Evolutionary conservation across 2,888 invertebrate genomes (phyloP), one percentile per base, ranked within the genome.

Genomic region (Drosophila falleni): DNA sequence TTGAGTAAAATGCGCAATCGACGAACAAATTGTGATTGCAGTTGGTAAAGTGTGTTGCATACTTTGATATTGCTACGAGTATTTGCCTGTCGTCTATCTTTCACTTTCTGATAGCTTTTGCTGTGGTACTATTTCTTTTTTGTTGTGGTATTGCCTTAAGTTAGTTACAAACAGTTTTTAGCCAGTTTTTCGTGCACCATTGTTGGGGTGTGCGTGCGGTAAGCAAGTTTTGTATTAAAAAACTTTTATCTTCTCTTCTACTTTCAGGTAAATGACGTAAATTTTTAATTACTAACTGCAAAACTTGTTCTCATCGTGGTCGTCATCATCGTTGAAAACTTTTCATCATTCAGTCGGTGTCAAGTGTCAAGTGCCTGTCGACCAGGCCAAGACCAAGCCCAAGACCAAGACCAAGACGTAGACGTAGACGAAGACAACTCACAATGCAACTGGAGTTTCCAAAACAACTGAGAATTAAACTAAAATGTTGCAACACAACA

Each of bases 181-280:
- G 33, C 37, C 33, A 50, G 56, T 46, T 35, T 53, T 26, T 35
- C 31, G 41, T 39, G 11, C 9, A 26, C 11, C 41, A 19, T 46
- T 37, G n/a, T 49, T 46, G 5, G 2, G 61, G 33, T 53, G 39
- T 64, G 47, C 42, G 49, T 59, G 65, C 47, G 59, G 35, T 63
- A 58, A 70, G 54, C 63, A 85, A 83, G 72, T 89, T 85, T 85
- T 73, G 89, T 89, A 87, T 85, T 85, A 89, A 85, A 85, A 85
- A 85, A 89, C 71, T 85, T 85, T 75, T 78, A 69, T 73, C 71
- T 81, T 78, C 62, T 71, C 44, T 68, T 87, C 72, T 84, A 72
- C 87, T 87, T 87, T 54, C 89, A 85, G 84, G 89, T 84, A 84
- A 84, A 89, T 89, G 87, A 87, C 84, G 87, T 85, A 87, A 78